Base-by-base conservation (phyloP, 2,113 vertebrate species). In the Ceyx margarethae region DNA sequence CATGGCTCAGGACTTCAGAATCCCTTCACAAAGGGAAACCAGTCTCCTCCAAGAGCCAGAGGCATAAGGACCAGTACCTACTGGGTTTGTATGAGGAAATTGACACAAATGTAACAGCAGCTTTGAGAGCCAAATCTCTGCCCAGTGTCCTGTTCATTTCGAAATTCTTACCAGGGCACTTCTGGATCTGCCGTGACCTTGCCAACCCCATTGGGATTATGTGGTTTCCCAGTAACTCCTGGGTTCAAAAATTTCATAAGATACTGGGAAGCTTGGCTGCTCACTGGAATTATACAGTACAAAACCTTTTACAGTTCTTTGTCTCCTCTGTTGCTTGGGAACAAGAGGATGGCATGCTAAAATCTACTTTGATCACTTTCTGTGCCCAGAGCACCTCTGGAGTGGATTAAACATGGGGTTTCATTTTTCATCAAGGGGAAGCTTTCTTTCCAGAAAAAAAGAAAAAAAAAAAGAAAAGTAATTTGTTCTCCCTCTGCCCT, bases 381-480 rank as follows among this genome's bases (percentile, higher is more conserved):
- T 66, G 2, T 3, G 13, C 21, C 9, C 31, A 29, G 48, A 81
- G n/a, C 35, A 76, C 29, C 35, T 79, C 72, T 42, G 40, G 40
- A 65, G n/a, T 4, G 53, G 62, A 9, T 45, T 33, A 33, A 84
- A 62, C 10, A 12, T 0, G 9, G 12, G 11, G 2, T 50, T 72
- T 79, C 58, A n/a, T 77, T 75, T 65, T 80, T 66, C 72, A 73
- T 51, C 43, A 60, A 6, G 31, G 77, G 45, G 35, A 85, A 90
- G 15, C 9, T 64, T 89, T 83, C 33, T 9, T 92, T 56, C 11
- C 15, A 23, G 21, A 26, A 26, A 26, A 11, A 56, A 43, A 26
- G 19, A 19, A 9, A 26, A 26, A 11, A 56, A 43, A 26, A 22
- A 19, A 9, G 45, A 43, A 17, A n/a, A 0, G 16, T 21, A 0